A percentile compares a stretch with the other conserved stretches of the same genome.
Evolutionary conservation across 2,113 vertebrate genomes (phyloP).

Genomic region (Cinclus cinclus): DNA sequence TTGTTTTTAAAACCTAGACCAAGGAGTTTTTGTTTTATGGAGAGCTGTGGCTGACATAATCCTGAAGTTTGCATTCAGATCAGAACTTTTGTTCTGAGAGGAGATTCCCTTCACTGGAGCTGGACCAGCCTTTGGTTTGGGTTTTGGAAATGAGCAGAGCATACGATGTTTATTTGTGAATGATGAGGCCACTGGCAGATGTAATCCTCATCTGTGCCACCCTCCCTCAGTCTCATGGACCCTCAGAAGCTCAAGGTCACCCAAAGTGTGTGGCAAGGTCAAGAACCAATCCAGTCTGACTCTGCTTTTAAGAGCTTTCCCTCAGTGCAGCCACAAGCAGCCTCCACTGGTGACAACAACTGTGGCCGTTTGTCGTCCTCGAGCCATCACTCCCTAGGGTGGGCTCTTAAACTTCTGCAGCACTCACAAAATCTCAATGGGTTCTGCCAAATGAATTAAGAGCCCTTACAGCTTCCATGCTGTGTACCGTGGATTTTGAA

Average conservation of each 20-base stretch:
- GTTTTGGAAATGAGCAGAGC: not conserved
- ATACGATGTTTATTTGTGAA: not conserved
- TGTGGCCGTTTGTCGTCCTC: not conserved
- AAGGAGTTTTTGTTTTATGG: not conserved
- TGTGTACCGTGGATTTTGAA: not conserved
- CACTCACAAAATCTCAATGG: conserved; percentile 25
- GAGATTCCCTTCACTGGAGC: not conserved
- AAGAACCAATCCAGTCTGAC: not conserved
- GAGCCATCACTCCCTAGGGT: not conserved
- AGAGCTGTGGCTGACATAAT: not conserved
- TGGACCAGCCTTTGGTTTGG: not conserved
- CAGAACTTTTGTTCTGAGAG: not conserved
- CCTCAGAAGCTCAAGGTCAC: not conserved
- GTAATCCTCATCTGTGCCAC: not conserved
- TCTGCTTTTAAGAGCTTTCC: not conserved
- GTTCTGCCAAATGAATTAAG: conserved; percentile 47
- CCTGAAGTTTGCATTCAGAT: not conserved
- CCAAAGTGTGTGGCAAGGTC: not conserved
- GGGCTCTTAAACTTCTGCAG: not conserved
- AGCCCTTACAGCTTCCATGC: not conserved
- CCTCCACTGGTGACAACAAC: not conserved
- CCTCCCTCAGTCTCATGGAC: not conserved
- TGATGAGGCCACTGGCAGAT: not conserved
- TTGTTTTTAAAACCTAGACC: not conserved
- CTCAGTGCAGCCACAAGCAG: not conserved